Conservation (phyloP, 2,113 vertebrate genomes). For the human (Homo sapiens) region DNA sequence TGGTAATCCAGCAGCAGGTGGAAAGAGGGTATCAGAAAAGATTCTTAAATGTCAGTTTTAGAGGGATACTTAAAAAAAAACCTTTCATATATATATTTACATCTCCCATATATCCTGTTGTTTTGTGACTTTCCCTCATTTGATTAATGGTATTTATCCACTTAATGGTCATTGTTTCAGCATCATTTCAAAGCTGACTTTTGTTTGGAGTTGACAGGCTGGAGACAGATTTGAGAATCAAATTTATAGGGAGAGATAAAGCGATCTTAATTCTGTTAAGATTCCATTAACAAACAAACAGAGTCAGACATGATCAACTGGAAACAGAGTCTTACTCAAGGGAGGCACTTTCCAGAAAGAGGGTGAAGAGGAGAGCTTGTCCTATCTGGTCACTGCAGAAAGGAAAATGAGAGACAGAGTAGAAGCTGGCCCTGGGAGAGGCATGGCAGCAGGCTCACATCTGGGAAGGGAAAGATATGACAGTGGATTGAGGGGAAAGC, state of each 20-base stretch:
- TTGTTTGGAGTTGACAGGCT: slow-evolving; percentile 44
- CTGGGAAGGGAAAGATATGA: neutral
- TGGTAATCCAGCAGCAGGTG: neutral
- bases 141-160: slow-evolving; percentile 19
- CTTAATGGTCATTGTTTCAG: neutral
- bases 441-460: fast-evolving
- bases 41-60: neutral
- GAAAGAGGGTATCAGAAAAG: neutral
- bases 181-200: slow-evolving; percentile 42
- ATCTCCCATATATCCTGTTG: neutral
- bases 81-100: neutral
- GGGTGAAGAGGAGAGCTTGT: neutral
- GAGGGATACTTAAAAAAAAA: neutral
- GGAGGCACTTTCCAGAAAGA: neutral
- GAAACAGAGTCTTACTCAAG: neutral
- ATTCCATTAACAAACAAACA: slow-evolving; percentile 49
- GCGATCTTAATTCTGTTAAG: slow-evolving; percentile 53
- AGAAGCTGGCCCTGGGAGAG: no score
- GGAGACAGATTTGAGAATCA: slow-evolving; percentile 51
- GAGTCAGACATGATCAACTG: neutral
- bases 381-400: neutral
- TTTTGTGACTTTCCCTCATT: neutral
- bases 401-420: neutral
- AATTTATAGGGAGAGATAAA: slow-evolving; percentile 42
- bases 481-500: no score